Evolutionary conservation across 2,113 vertebrate genomes (phyloP).

Genomic region (Aramus guarauna): DNA sequence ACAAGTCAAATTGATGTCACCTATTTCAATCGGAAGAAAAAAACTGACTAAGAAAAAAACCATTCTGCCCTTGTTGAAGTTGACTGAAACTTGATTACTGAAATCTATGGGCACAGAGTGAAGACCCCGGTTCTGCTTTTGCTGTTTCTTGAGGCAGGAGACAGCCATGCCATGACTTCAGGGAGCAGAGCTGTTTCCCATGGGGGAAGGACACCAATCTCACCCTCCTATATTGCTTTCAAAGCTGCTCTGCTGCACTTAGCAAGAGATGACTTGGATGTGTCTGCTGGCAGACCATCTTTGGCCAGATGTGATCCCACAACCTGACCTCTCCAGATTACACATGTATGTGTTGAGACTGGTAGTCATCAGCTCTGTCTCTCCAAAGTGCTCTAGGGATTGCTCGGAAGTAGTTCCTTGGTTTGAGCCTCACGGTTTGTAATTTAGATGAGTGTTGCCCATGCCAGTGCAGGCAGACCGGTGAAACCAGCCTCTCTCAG

Average conservation of each 20-base stretch:
- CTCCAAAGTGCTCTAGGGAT: neutral
- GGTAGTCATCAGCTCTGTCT: neutral
- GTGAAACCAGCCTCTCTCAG: neutral
- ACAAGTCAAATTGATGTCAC: conserved; percentile 12
- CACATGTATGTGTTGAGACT: neutral
- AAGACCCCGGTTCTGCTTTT: neutral
- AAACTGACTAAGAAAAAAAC: neutral
- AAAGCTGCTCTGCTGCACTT: neutral
- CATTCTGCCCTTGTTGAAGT: neutral
- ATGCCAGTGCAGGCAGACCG: neutral
- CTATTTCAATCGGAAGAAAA: neutral
- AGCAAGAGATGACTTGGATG: neutral
- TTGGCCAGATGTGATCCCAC: neutral
- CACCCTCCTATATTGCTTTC: neutral
- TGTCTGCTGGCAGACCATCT: neutral
- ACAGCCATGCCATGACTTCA: neutral
- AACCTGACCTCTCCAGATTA: neutral
- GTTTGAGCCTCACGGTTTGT: neutral
- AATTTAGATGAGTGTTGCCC: neutral
- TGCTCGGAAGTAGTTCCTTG: neutral
- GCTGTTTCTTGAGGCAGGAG: neutral
- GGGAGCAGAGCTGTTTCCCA: neutral
- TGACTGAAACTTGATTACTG: neutral
- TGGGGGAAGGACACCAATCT: neutral
- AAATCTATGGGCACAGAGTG: neutral